phyloP scores from a whole-genome alignment of 2,888 invertebrate genomes.

The Cylloceria caligata region DNA sequence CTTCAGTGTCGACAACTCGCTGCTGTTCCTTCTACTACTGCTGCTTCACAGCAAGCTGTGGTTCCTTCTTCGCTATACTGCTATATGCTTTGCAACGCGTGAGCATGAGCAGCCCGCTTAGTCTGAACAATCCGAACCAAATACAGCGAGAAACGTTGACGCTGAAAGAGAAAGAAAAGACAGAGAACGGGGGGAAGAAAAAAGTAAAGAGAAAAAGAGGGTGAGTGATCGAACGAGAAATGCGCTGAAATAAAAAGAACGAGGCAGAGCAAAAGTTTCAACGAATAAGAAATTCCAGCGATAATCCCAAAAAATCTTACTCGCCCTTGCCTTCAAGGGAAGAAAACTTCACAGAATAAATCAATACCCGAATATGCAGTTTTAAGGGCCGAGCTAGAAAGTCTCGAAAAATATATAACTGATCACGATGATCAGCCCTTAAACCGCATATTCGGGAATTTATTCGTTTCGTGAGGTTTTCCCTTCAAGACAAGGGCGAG shows the following conservation, averaged over 20 bases:
- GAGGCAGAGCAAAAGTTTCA: constrained; percentile 11
- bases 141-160: constrained; percentile 73
- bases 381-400: background rate
- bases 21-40: constrained; percentile 73
- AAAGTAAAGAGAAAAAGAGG: constrained; percentile 17
- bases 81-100: constrained; percentile 4
- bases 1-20: constrained; percentile 80
- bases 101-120: constrained; percentile 69
- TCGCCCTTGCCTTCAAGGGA: background rate
- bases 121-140: constrained; percentile 77
- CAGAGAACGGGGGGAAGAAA: constrained; percentile 28
- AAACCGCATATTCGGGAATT: no score
- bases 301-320: background rate
- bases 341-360: background rate
- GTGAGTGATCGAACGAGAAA: constrained; percentile 31
- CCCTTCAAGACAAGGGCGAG: no score
- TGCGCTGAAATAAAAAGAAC: constrained; percentile 3
- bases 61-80: constrained; percentile 44
- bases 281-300: constrained; percentile 15
- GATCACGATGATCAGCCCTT: background rate
- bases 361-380: background rate
- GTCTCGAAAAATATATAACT: background rate
- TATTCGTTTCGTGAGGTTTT: no score
- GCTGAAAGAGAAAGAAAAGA: constrained; percentile 43
- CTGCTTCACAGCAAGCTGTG: constrained; percentile 43